Conservation (phyloP, 2,113 vertebrate species). For the Prietella phreatophila region DNA sequence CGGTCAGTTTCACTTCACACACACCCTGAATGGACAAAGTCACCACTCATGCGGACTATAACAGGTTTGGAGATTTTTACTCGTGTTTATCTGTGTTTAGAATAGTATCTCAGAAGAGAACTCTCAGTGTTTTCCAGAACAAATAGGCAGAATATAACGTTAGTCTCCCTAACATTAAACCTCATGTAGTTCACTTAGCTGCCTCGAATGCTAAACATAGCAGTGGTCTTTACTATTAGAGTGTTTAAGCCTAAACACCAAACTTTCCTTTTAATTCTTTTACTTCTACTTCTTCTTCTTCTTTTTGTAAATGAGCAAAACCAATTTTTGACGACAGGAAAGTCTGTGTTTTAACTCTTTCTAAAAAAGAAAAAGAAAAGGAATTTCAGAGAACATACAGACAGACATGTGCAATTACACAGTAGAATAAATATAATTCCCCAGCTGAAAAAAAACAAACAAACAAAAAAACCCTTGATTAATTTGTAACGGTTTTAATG, state of each 20-base stretch:
- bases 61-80: neutral
- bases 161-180: neutral
- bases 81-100: neutral
- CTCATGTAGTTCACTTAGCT: neutral
- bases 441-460: too few relatives aligned
- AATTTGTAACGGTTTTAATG: too few relatives aligned
- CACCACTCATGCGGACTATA: neutral
- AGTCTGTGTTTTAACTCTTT: neutral
- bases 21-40: neutral
- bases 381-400: neutral
- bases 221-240: neutral
- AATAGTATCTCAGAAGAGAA: neutral
- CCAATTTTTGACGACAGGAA: neutral
- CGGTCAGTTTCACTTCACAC: neutral
- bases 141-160: neutral
- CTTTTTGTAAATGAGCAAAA: neutral
- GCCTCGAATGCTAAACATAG: neutral
- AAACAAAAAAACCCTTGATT: too few relatives aligned
- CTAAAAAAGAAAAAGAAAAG: neutral
- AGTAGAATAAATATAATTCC: neutral
- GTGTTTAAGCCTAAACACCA: neutral
- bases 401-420: neutral
- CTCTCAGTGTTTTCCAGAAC: neutral
- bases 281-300: too few relatives aligned
- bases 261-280: too few relatives aligned